Percentiles rank a stretch among this genome's conserved stretches.
These are phyloP conservation scores for Hermaeophaga mercurialis DNA, from an alignment of 2,888 invertebrate genomes.

Conservation along the genomic window DNA sequence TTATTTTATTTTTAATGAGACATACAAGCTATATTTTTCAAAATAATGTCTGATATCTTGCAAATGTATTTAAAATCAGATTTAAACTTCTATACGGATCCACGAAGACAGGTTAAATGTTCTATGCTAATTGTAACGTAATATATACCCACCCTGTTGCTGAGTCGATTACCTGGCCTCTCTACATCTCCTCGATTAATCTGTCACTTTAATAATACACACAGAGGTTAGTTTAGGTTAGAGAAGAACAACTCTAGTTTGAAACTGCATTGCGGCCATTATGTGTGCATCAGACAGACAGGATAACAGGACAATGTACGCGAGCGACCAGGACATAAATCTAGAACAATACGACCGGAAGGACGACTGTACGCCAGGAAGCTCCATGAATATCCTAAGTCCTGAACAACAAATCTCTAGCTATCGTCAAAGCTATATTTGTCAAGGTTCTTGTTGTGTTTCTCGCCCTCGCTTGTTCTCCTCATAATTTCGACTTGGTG, in stretches of 20 bases:
- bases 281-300: constrained; percentile 53
- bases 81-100: no score
- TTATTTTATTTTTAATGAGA: no score
- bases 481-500: constrained; percentile 28
- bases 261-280: constrained; percentile 53
- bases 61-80: no score
- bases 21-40: no score
- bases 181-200: constrained; percentile 1
- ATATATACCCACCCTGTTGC: background rate
- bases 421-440: constrained; percentile 41
- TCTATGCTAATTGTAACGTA: no score
- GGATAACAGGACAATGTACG: constrained; percentile 53
- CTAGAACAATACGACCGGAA: constrained; percentile 54
- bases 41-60: no score
- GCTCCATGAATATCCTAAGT: constrained; percentile 52
- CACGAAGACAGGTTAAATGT: no score
- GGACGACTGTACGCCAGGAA: constrained; percentile 53
- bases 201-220: constrained; percentile 31
- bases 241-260: constrained; percentile 42
- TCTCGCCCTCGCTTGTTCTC: constrained; percentile 30
- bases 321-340: constrained; percentile 54
- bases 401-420: constrained; percentile 48
- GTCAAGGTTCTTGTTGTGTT: constrained; percentile 39
- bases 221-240: constrained; percentile 34
- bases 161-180: background rate